Evolutionary conservation across 2,113 vertebrate species (phyloP).

Genomic region (Copsychus sechellarum): DNA sequence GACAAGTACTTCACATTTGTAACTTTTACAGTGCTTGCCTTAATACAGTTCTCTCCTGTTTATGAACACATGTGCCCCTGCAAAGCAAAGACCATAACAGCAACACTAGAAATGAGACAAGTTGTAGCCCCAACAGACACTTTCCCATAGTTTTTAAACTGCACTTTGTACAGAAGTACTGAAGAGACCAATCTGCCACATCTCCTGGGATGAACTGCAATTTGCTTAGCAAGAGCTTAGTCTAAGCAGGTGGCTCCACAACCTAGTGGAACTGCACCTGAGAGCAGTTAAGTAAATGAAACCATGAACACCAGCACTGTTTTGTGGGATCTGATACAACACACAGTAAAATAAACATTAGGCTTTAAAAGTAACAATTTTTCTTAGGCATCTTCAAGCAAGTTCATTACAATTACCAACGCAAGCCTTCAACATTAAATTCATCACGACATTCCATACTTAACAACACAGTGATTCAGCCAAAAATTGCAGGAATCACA

Average conservation of each 20-base stretch:
- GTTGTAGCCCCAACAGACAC: fast-evolving
- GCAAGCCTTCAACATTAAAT: neutral
- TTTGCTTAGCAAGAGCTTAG: neutral
- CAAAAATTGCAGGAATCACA: neutral
- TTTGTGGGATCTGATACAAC: neutral
- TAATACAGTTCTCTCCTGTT: neutral
- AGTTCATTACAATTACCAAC: neutral
- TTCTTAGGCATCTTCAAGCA: neutral
- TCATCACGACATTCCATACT: neutral
- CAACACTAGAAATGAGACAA: neutral
- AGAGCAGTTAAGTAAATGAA: neutral
- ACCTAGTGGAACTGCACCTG: neutral
- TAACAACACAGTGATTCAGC: neutral
- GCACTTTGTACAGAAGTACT: neutral
- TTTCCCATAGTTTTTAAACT: neutral
- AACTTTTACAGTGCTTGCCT: neutral
- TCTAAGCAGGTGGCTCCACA: neutral
- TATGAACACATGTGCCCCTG: fast-evolving
- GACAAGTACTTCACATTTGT: neutral
- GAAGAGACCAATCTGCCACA: neutral
- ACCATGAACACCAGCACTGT: neutral
- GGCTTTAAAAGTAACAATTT: neutral
- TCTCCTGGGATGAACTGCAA: neutral
- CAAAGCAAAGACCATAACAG: neutral
- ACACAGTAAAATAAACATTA: neutral